phyloP scores from a whole-genome alignment of 1,140 invertebrate species.

The Tigriopus japonicus region DNA sequence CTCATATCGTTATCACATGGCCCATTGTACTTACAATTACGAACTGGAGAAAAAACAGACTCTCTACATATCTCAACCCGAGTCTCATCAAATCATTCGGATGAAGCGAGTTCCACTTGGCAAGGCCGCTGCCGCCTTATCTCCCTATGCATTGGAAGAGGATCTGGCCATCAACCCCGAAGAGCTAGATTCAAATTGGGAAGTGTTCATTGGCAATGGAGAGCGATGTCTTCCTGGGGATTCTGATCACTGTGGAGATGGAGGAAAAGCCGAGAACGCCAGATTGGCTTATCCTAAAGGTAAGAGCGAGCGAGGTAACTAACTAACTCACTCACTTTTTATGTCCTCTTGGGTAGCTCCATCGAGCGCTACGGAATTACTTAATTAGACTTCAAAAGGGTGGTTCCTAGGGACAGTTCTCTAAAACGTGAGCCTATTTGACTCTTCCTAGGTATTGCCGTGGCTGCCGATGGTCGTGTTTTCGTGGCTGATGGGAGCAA shows the following conservation, averaged over 20 bases:
- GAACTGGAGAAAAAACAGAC: slow-evolving; percentile 14
- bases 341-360: neutral
- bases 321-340: neutral
- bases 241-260: slow-evolving; percentile 68
- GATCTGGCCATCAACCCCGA: slow-evolving; percentile 29
- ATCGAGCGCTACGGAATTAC: neutral
- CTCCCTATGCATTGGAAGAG: slow-evolving; percentile 33
- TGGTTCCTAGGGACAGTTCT: too few relatives aligned
- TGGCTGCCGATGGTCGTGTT: slow-evolving; percentile 72
- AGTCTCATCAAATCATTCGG: slow-evolving; percentile 48
- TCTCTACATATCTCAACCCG: slow-evolving; percentile 78
- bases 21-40: slow-evolving; percentile 25
- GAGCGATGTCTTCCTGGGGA: slow-evolving; percentile 87
- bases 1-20: slow-evolving; percentile 83
- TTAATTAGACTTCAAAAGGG: too few relatives aligned
- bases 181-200: slow-evolving; percentile 64
- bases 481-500: slow-evolving; percentile 88
- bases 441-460: slow-evolving; percentile 45
- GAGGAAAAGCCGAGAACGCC: slow-evolving; percentile 65
- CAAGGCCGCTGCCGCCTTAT: neutral
- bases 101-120: slow-evolving; percentile 5
- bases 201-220: slow-evolving; percentile 78
- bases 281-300: slow-evolving; percentile 94
- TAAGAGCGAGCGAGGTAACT: slow-evolving; percentile 19
- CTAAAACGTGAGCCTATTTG: neutral